Percentiles rank a stretch among this genome's conserved stretches.
Conservation (phyloP, 2,797 vertebrate genomes). For the Cercopithecus neglectus region DNA sequence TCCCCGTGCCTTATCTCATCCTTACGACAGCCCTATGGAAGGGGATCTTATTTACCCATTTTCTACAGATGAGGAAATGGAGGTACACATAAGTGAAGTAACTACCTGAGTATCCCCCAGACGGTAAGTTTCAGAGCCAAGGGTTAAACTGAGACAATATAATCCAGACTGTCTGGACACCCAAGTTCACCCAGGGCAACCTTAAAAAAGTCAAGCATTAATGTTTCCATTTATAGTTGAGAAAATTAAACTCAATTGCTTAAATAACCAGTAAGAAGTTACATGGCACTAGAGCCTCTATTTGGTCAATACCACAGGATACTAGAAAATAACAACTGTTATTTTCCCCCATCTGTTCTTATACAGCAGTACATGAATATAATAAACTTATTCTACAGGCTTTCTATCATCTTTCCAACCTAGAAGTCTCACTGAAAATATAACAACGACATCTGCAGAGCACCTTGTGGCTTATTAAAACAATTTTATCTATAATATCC, state of each 20-base stretch:
- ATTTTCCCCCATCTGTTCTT: neutral
- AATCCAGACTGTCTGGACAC: neutral
- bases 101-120: no score
- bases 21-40: neutral
- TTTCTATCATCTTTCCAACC: neutral
- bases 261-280: neutral
- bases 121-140: neutral
- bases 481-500: neutral
- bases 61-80: conserved; percentile 1
- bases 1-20: neutral
- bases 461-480: neutral
- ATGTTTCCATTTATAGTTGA: neutral
- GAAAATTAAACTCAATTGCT: neutral
- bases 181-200: neutral
- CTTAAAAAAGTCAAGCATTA: neutral
- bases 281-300: neutral
- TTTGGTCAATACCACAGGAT: neutral
- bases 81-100: neutral
- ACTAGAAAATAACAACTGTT: neutral
- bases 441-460: neutral
- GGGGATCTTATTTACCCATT: neutral
- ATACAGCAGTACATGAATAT: neutral
- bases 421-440: neutral
- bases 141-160: neutral
- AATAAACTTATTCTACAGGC: neutral